These are phyloP conservation scores for Sabellastarte sp. DNA, from an alignment of 2,888 invertebrate genomes.

Conservation along the genomic window DNA sequence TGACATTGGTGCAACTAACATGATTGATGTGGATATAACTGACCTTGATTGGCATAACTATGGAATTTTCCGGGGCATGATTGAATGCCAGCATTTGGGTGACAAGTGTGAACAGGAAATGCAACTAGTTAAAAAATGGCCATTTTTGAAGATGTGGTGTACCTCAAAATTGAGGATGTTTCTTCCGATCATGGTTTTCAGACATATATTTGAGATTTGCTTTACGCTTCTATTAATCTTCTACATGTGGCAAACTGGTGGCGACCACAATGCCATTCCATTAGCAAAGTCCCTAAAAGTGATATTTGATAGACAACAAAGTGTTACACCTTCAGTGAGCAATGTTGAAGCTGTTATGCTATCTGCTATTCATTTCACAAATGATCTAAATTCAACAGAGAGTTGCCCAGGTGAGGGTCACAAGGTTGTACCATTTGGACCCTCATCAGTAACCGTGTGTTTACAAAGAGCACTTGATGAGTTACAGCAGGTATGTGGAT, in stretches of 20 bases:
- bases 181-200: not conserved
- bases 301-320: not conserved
- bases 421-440: not conserved
- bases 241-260: not conserved
- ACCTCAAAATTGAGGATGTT: not conserved
- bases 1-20: not conserved
- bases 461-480: not conserved
- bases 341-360: not conserved
- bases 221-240: not conserved
- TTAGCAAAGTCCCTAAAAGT: not conserved
- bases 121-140: not conserved
- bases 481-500: not conserved
- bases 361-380: not conserved
- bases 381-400: not conserved
- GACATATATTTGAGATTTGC: not conserved
- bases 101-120: not conserved
- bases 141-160: not conserved
- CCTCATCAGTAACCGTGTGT: not conserved
- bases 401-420: not conserved
- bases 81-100: not conserved
- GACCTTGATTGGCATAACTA: not conserved
- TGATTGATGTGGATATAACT: not conserved
- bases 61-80: not conserved
- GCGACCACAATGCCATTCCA: not conserved
- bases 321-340: not conserved